phyloP scores from a whole-genome alignment of 2,113 vertebrate species.

The Catharus fuscescens region DNA sequence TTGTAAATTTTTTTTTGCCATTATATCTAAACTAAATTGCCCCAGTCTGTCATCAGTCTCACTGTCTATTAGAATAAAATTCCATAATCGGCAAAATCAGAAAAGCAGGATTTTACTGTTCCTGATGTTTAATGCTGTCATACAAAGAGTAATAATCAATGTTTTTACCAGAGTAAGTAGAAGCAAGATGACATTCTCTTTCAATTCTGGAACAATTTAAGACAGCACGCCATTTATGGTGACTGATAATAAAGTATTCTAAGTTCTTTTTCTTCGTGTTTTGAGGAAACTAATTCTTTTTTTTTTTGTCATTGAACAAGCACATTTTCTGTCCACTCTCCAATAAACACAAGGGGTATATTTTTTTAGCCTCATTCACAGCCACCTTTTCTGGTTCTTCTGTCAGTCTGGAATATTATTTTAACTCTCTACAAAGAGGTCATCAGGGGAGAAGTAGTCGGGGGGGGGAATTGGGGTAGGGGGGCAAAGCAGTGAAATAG shows the following conservation, averaged over 20 bases:
- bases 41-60: neutral
- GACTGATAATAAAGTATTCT: neutral
- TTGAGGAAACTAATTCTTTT: neutral
- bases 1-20: neutral
- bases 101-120: neutral
- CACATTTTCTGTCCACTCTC: neutral
- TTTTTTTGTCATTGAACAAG: neutral
- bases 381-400: slow-evolving; percentile 9
- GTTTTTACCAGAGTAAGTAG: neutral
- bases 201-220: neutral
- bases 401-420: slow-evolving; percentile 72
- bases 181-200: neutral
- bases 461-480: neutral
- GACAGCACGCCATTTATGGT: neutral
- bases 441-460: slow-evolving; percentile 18
- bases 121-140: neutral
- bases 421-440: slow-evolving; percentile 79
- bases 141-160: neutral
- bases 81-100: neutral
- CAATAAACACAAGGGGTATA: neutral
- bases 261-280: neutral
- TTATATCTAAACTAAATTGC: neutral
- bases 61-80: neutral
- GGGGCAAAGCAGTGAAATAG: slow-evolving; percentile 32
- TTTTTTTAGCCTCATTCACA: slow-evolving; percentile 3